phyloP scores from a whole-genome alignment of 37 sponge, comb jelly and placozoan genomes.

The Diacarnus erythraeanus region DNA sequence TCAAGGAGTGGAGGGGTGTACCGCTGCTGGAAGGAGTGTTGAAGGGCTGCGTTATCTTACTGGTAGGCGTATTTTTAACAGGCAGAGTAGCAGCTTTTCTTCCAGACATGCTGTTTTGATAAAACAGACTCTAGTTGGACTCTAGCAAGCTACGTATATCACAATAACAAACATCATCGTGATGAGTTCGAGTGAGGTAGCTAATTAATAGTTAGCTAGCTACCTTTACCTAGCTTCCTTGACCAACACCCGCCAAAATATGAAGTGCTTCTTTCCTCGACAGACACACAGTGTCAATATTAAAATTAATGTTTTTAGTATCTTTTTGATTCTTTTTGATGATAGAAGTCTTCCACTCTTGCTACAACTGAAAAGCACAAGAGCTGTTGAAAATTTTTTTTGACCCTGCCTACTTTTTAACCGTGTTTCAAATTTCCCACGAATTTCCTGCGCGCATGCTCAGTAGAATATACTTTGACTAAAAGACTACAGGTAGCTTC shows the following conservation, averaged over 20 bases:
- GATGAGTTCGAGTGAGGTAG: too few relatives aligned
- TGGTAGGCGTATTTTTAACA: background rate
- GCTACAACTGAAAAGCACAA: slow-evolving; percentile 28
- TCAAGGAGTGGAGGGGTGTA: background rate
- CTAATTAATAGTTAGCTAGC: background rate
- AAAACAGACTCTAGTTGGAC: background rate
- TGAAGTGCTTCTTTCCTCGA: background rate
- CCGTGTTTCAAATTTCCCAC: slow-evolving; percentile 21
- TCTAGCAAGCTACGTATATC: background rate
- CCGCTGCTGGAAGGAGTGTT: background rate
- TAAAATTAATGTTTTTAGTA: too few relatives aligned
- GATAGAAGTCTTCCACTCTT: too few relatives aligned
- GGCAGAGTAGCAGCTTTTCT: background rate
- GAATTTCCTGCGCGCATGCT: background rate
- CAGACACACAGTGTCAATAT: too few relatives aligned
- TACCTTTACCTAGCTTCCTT: background rate
- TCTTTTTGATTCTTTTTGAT: too few relatives aligned
- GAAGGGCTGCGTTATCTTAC: background rate
- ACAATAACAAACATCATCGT: background rate
- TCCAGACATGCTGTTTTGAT: slow-evolving; percentile 11
- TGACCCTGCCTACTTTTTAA: slow-evolving; percentile 24
- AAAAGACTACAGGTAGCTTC: background rate
- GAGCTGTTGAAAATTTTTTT: background rate
- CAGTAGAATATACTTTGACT: background rate
- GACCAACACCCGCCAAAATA: slow-evolving; percentile 22